phyloP scores from a whole-genome alignment of 2,888 invertebrate genomes.

The Mimumesa dahlbomi region DNA sequence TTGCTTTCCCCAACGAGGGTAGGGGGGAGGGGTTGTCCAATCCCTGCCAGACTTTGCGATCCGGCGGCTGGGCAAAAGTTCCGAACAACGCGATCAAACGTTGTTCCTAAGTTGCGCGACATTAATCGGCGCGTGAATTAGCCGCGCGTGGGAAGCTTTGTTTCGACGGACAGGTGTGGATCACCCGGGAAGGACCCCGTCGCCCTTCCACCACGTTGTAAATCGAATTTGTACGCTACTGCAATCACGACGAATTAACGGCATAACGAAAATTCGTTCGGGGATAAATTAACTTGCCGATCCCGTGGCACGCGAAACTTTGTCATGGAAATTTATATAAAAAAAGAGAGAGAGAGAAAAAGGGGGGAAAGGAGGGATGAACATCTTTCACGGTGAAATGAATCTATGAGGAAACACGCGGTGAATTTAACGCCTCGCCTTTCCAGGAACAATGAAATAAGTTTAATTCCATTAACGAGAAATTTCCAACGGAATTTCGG shows the following conservation, averaged over 20 bases:
- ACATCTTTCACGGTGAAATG: no score
- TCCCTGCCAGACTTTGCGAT: not conserved
- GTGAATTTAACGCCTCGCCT: no score
- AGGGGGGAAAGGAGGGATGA: no score
- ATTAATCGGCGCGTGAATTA: not conserved
- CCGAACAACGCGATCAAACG: not conserved
- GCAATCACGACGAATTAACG: conserved; percentile 32
- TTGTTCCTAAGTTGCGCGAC: not conserved
- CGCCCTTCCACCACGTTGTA: not conserved
- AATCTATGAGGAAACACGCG: no score
- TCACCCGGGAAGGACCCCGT: no score
- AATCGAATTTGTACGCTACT: conserved; percentile 25
- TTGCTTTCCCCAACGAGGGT: not conserved
- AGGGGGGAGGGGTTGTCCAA: no score
- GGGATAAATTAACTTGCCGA: conserved; percentile 28
- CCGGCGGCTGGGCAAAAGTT: not conserved
- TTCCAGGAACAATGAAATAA: no score
- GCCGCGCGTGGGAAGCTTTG: not conserved
- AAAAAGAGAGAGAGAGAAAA: no score
- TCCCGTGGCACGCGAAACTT: not conserved
- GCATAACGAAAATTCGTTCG: conserved; percentile 27
- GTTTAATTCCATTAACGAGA: no score
- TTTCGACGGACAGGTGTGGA: conserved; percentile 1
- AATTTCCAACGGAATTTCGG: no score
- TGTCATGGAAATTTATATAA: no score